These are phyloP conservation scores for Thrips palmi DNA, from an alignment of 1,140 invertebrate genomes.

Conservation along the genomic window DNA sequence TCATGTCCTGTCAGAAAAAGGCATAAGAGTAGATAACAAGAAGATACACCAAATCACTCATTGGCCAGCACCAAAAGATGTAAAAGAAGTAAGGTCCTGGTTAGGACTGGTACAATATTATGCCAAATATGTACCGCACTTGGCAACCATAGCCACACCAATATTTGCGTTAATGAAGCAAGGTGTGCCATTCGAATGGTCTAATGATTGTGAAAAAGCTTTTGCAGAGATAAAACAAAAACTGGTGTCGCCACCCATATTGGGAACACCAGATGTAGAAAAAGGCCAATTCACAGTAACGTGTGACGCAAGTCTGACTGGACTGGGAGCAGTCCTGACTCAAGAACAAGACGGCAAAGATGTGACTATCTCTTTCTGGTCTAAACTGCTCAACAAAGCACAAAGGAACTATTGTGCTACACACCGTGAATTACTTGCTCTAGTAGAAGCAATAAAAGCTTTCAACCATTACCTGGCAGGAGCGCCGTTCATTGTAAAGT, in stretches of 20 bases:
- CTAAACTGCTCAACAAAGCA: slow-evolving; percentile 15
- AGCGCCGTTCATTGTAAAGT: slow-evolving; percentile 21
- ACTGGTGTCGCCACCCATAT: too few species aligned
- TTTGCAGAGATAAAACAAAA: too few species aligned
- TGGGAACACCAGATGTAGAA: too few species aligned
- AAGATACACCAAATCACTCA: slow-evolving; percentile 21
- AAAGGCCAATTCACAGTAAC: too few species aligned
- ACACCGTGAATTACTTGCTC: slow-evolving; percentile 25
- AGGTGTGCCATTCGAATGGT: too few species aligned
- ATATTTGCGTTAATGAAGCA: too few species aligned
- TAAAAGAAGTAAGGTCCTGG: slow-evolving; percentile 20
- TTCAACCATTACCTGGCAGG: slow-evolving; percentile 21
- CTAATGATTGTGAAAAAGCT: too few species aligned
- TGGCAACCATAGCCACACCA: slow-evolving; percentile 18
- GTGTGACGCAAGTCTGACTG: slow-evolving; percentile 20
- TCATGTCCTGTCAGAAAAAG: slow-evolving; percentile 19
- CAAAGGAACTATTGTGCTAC: slow-evolving; percentile 22
- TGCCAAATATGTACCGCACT: slow-evolving; percentile 20
- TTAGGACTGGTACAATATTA: slow-evolving; percentile 22
- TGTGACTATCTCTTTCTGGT: slow-evolving; percentile 20
- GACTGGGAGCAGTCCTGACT: slow-evolving; percentile 18
- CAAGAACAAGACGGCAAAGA: slow-evolving; percentile 14
- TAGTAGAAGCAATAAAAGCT: slow-evolving; percentile 21
- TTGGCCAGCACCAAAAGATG: slow-evolving; percentile 19
- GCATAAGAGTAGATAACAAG: slow-evolving; percentile 19